These are phyloP conservation scores for Calidris pygmaea DNA, from an alignment of 2,113 vertebrate genomes.

Conservation along the genomic window DNA sequence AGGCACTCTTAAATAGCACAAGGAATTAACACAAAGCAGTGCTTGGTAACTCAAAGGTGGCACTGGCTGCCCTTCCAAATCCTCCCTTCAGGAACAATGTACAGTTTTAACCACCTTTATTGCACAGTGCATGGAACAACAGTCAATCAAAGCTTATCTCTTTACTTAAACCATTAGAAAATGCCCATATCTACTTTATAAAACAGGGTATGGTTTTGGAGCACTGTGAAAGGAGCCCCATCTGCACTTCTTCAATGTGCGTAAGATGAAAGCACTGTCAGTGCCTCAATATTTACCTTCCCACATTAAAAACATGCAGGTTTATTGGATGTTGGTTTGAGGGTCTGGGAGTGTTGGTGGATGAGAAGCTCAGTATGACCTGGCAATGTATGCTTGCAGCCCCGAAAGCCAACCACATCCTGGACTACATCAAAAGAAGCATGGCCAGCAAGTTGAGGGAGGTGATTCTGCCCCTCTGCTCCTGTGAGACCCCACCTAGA, in stretches of 20 bases:
- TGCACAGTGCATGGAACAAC: background rate
- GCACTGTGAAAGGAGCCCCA: background rate
- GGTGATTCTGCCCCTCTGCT: background rate
- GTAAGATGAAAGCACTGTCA: background rate
- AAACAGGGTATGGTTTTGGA: background rate
- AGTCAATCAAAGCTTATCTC: background rate
- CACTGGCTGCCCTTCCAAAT: background rate
- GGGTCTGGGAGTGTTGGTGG: background rate
- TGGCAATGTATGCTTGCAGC: background rate
- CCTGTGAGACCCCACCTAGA: background rate
- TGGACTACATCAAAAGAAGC: background rate
- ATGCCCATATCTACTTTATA: background rate
- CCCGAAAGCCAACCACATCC: background rate
- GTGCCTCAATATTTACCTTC: background rate
- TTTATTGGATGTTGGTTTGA: background rate
- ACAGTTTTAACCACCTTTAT: background rate
- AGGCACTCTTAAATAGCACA: background rate
- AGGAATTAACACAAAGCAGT: background rate
- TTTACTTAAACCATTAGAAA: background rate
- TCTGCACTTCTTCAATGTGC: background rate
- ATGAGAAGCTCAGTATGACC: background rate
- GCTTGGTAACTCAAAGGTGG: background rate
- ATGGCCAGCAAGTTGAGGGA: background rate
- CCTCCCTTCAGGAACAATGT: background rate
- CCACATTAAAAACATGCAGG: background rate